phyloP scores from a whole-genome alignment of 1,140 invertebrate species.

The Stegodyphus dumicola region DNA sequence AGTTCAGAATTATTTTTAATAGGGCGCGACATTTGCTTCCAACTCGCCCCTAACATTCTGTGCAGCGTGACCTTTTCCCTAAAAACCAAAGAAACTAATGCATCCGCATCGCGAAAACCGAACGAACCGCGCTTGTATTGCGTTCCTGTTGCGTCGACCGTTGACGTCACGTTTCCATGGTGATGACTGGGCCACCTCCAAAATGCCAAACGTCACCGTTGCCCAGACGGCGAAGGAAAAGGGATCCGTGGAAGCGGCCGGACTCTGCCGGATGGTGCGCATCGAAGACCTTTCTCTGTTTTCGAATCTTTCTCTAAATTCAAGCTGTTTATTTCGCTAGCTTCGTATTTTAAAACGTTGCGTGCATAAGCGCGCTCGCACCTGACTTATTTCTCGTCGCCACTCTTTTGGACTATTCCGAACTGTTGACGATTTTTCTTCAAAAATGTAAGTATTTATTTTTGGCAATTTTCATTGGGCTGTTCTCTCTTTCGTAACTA shows the following conservation, averaged over 20 bases:
- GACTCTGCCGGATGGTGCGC: neutral
- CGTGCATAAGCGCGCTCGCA: too few species aligned
- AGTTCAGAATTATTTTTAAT: too few species aligned
- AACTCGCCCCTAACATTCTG: neutral
- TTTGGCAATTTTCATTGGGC: too few species aligned
- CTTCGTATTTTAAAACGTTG: too few species aligned
- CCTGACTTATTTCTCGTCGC: too few species aligned
- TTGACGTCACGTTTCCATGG: slow-evolving; percentile 47
- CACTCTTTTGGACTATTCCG: too few species aligned
- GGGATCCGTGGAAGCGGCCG: neutral
- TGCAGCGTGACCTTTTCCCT: slow-evolving; percentile 12
- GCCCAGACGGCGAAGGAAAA: neutral
- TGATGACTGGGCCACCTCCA: slow-evolving; percentile 37
- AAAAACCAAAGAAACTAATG: neutral
- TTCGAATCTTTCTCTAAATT: too few species aligned
- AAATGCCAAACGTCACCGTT: slow-evolving; percentile 44
- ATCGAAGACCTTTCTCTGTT: too few species aligned
- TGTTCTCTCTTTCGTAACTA: too few species aligned
- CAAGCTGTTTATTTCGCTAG: too few species aligned
- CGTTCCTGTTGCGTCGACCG: neutral
- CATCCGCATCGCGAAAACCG: neutral
- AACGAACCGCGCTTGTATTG: neutral
- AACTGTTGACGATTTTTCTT: too few species aligned
- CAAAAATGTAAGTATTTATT: too few species aligned
- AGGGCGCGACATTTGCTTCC: neutral